These are phyloP conservation scores for Rallus crepitans DNA, from an alignment of 2,797 vertebrate genomes.

Conservation along the genomic window DNA sequence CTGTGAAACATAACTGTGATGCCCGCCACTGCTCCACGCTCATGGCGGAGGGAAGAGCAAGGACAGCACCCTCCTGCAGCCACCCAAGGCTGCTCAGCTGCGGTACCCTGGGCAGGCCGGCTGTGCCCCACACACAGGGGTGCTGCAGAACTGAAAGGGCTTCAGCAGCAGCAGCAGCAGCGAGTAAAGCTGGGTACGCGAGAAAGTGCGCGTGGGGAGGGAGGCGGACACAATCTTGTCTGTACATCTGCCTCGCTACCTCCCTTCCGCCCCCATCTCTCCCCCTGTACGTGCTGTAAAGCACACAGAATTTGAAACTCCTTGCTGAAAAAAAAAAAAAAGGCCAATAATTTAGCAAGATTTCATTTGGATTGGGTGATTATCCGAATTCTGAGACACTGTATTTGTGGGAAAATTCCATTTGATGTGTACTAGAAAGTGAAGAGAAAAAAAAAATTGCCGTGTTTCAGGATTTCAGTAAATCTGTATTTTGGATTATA, in stretches of 20 bases:
- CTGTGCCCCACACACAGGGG: fast-evolving
- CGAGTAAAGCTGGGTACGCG: not conserved
- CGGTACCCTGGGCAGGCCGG: fast-evolving
- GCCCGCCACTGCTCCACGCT: fast-evolving
- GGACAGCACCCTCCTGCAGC: not conserved
- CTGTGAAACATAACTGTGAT: not conserved
- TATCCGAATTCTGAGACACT: not conserved
- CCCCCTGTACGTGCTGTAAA: fast-evolving
- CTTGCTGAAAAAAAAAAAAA: not conserved
- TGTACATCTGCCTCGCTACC: not conserved
- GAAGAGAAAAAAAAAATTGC: not conserved
- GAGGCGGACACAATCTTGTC: fast-evolving
- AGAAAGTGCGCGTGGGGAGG: fast-evolving
- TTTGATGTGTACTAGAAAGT: not conserved
- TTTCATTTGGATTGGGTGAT: not conserved
- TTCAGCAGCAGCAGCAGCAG: not conserved
- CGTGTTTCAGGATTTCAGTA: not conserved
- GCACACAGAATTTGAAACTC: not conserved
- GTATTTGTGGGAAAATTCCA: not conserved
- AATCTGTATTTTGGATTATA: not conserved
- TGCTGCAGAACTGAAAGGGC: not conserved
- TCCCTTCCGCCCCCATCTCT: not conserved
- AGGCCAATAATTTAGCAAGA: not conserved
- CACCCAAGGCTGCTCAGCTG: not conserved
- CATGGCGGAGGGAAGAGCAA: fast-evolving